These are phyloP conservation scores for Aethes cnicana DNA, from an alignment of 2,888 invertebrate genomes.

Conservation along the genomic window DNA sequence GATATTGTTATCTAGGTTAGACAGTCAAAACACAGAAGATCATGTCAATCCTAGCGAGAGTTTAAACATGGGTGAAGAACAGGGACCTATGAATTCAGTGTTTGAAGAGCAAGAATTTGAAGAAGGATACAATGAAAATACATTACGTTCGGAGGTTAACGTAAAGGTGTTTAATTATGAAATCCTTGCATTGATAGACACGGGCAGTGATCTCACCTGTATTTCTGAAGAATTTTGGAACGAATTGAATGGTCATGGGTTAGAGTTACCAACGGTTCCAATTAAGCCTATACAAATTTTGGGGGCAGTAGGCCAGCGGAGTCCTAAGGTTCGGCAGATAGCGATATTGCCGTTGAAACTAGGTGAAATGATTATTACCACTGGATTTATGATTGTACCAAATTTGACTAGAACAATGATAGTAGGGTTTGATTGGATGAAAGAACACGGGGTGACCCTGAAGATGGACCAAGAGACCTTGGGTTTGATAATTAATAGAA, in stretches of 20 bases:
- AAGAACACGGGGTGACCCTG: background rate
- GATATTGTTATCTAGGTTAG: too few species aligned
- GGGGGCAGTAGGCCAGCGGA: slow-evolving; percentile 30
- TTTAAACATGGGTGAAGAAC: too few species aligned
- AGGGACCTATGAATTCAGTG: background rate
- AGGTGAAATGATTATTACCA: background rate
- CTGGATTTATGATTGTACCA: slow-evolving; percentile 15
- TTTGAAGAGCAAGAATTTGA: slow-evolving; percentile 4
- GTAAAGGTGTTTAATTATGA: slow-evolving; percentile 1
- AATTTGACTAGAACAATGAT: slow-evolving; percentile 17
- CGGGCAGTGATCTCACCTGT: slow-evolving; percentile 33
- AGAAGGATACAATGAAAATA: background rate
- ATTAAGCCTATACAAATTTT: slow-evolving; percentile 28
- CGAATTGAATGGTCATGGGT: background rate
- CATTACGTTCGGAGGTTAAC: slow-evolving; percentile 16
- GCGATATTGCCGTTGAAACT: slow-evolving; percentile 13
- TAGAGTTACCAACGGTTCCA: slow-evolving; percentile 9
- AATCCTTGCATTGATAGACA: slow-evolving; percentile 26
- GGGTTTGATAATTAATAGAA: background rate
- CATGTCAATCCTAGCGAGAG: background rate
- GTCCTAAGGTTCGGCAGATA: slow-evolving; percentile 23
- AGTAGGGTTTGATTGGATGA: slow-evolving; percentile 32
- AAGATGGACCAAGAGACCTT: background rate
- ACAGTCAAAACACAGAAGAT: slow-evolving; percentile 8
- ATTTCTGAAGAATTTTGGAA: slow-evolving; percentile 21